Base-by-base conservation (phyloP, 2,113 vertebrate genomes). In the Calypte anna region DNA sequence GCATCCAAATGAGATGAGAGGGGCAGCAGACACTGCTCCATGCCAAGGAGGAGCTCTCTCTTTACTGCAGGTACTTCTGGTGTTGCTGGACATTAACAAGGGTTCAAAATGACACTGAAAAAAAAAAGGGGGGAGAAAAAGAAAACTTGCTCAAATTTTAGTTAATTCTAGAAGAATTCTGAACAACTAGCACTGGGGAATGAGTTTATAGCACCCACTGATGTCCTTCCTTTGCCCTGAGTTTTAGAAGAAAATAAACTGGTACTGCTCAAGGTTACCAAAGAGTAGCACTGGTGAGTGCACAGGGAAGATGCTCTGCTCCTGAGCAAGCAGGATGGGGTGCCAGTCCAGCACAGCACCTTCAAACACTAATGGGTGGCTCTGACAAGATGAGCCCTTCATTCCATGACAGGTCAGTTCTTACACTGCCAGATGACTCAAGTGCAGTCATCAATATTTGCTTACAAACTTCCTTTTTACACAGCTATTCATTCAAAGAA, bases 1-100 rank as follows among this genome's bases (percentile, higher is more conserved):
- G 48, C 38, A 73, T 17, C 6, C 24, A 53, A 23, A 75, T 1
- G 27, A 89, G 40, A 18, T 0, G 0, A 66, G 30, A 66, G 40
- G 54, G 63, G n/a, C 77, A 74, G 44, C 1, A 4, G 20, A 48
- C 67, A 66, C 57, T 24, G 50, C n/a, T 68, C 3, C 48, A 44
- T 53, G 43, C 22, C 54, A 10, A 48, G 14, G n/a, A 27, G 24
- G 0, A 12, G 50, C 0, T 7, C 43, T 12, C 40, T 54, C 24
- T 72, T 43, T 4, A 0, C 21, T 70, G 44, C 54, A 75, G 53
- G 31, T 63, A 22, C 62, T 20, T 7, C 15, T 28, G 25, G 24
- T 25, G 53, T 50, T 58, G 43, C 51, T 13, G 77, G 61, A 57
- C 25, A 36, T 43, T 18, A 70, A 63, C 2, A 12, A 64, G 10